Conservation (phyloP, 2,888 invertebrate species). For the Deroplatys truncata region DNA sequence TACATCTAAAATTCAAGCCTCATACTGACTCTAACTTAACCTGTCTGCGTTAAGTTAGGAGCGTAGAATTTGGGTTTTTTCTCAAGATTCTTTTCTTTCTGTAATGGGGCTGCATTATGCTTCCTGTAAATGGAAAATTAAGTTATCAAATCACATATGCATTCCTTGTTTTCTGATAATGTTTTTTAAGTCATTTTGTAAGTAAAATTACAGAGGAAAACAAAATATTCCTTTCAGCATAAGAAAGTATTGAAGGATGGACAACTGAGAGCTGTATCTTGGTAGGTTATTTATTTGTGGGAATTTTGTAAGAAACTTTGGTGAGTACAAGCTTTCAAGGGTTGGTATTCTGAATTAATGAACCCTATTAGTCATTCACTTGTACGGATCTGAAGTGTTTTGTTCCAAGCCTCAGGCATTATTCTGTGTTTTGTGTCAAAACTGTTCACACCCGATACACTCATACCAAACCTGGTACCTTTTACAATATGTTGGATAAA, state of each 20-base stretch:
- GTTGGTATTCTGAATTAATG: neutral
- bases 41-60: neutral
- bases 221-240: neutral
- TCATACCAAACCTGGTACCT: neutral
- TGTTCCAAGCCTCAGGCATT: neutral
- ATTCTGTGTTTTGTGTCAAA: neutral
- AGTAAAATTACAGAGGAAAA: neutral
- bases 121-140: neutral
- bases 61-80: neutral
- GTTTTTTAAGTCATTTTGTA: neutral
- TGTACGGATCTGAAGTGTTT: neutral
- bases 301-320: neutral
- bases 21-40: neutral
- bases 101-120: conserved; percentile 1
- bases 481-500: neutral
- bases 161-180: conserved; percentile 13
- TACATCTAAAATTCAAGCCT: neutral
- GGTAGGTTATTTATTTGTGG: neutral
- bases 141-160: neutral
- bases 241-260: neutral
- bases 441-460: neutral
- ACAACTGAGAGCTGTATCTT: neutral
- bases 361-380: neutral
- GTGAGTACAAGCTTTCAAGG: neutral
- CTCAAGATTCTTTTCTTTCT: neutral